Conservation (phyloP, 1,140 invertebrate genomes). For the Brachionus rotundiformis region DNA sequence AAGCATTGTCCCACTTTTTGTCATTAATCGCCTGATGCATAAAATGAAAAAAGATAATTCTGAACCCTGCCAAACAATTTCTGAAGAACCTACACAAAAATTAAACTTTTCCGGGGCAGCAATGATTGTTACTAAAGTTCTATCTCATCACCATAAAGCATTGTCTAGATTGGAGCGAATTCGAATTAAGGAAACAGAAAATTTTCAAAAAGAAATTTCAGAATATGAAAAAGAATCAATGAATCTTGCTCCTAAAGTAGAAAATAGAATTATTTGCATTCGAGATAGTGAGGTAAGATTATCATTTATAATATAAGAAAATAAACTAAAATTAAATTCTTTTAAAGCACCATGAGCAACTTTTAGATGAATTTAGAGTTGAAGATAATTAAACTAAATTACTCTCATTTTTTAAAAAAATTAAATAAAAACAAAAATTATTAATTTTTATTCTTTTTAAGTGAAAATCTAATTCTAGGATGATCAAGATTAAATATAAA, state of each 20-base stretch:
- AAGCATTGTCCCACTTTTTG: neutral
- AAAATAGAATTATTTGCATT: slow-evolving; percentile 35
- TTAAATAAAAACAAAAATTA: too few species aligned
- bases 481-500: too few species aligned
- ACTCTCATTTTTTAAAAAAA: too few species aligned
- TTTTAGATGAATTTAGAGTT: neutral
- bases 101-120: slow-evolving; percentile 16
- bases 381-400: too few species aligned
- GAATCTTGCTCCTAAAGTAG: slow-evolving; percentile 12
- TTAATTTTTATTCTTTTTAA: too few species aligned
- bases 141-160: neutral
- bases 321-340: neutral
- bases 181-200: slow-evolving; percentile 3
- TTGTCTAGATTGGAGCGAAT: neutral
- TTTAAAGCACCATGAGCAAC: neutral
- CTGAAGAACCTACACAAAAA: neutral
- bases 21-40: slow-evolving; percentile 9
- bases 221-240: slow-evolving; percentile 32
- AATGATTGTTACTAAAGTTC: slow-evolving; percentile 35
- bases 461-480: too few species aligned
- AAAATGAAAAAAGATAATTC: neutral
- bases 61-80: neutral
- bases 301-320: neutral
- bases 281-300: neutral
- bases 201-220: neutral